Base-by-base conservation (phyloP, 2,888 invertebrate species). In the Cosmia trapezina region DNA sequence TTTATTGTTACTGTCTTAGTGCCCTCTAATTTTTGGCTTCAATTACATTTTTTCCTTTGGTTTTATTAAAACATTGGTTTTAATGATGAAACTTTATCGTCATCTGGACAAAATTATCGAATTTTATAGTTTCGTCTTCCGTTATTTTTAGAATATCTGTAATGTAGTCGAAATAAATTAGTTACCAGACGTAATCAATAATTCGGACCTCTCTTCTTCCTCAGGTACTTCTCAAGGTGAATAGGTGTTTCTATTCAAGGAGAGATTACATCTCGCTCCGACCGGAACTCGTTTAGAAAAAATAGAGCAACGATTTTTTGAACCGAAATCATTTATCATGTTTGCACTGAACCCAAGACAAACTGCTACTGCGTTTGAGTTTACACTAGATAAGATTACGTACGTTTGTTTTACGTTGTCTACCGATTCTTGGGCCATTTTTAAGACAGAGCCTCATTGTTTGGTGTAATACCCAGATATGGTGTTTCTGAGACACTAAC, bases 171-270 rank as follows among this genome's bases (percentile, higher is more conserved):
- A 85, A 78, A 72, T 85, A 45, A 76, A 77, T 78, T 67, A 81
- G 66, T 70, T 78, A 78, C 70, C 81, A 83, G 84, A 87, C 86
- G 83, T 90, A 87, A 89, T 92, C 88, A 94, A 93, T 95, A 95
- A 96, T 93, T 90, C 89, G 91, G 89, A 88, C 91, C 92, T 96
- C 94, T 95, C 94, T 96, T 95, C 94, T 96, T 95, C 92, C 95
- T 90, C 95, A 96, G 95, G 95, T 96, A 96, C 95, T 96, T 96
- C 95, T 95, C 95, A 95, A 95, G 95, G 95, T 96, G 95, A 96
- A 95, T 95, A 95, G 95, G 95, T 95, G 94, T 94, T 95, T 95
- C 92, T 94, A 94, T 94, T 90, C 92, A 93, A 93, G 93, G 93
- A 94, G 91, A 92, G 93, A 93, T 92, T 91, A 91, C 93, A 89